Evolutionary conservation across 2,113 vertebrate genomes (phyloP).

Genomic region (Maccullochella peelii): DNA sequence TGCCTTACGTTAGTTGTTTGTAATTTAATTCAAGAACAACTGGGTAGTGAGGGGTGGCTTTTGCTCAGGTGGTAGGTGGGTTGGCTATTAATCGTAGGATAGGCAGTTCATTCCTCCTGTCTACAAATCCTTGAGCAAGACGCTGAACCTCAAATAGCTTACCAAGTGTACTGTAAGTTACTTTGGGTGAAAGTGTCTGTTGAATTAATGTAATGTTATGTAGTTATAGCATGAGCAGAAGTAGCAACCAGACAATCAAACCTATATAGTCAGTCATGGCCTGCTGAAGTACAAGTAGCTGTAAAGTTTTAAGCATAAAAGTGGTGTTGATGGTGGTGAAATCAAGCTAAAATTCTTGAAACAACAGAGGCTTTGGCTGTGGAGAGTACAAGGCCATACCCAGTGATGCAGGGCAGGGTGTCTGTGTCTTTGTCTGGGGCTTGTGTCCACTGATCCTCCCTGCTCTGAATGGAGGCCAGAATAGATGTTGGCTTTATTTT

Average conservation of each 20-base stretch:
- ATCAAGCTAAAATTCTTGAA: slow-evolving; percentile 59
- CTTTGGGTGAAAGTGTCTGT: background rate
- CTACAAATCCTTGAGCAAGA: background rate
- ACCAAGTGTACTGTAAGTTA: background rate
- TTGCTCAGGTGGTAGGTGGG: background rate
- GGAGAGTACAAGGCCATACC: slow-evolving; percentile 19
- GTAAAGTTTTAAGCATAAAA: slow-evolving; percentile 19
- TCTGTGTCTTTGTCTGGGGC: slow-evolving; percentile 64
- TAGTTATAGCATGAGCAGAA: background rate
- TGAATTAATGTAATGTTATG: background rate
- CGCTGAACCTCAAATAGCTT: background rate
- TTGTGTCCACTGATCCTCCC: slow-evolving; percentile 66
- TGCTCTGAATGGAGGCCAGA: slow-evolving; percentile 57
- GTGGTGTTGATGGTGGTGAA: slow-evolving; percentile 25
- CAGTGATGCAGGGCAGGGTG: slow-evolving; percentile 49
- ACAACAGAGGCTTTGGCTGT: slow-evolving; percentile 56
- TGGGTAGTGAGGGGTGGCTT: background rate
- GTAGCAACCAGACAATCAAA: background rate
- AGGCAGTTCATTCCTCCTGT: background rate
- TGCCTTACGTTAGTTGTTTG: background rate
- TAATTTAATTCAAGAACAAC: slow-evolving; percentile 11
- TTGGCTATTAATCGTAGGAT: background rate
- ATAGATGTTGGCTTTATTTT: slow-evolving; percentile 69
- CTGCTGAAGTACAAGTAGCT: background rate
- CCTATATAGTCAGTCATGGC: background rate